Evolutionary conservation across 2,888 invertebrate genomes (phyloP).

Genomic region (Corythucha ciliata): DNA sequence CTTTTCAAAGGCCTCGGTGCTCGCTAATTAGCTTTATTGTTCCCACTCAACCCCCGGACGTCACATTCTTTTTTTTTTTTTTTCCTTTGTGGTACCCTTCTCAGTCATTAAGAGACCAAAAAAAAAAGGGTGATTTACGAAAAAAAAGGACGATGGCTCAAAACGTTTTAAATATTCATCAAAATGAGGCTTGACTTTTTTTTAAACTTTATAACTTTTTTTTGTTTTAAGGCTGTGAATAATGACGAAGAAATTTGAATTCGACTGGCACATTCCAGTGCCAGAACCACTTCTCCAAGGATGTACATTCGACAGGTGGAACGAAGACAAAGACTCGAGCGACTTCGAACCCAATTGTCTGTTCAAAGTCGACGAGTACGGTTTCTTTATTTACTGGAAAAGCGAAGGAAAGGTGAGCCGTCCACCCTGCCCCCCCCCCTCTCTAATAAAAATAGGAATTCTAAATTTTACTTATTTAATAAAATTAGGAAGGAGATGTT

Average conservation of each 20-base stretch:
- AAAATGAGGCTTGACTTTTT: too few species aligned
- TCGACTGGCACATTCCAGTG: conserved; percentile 94
- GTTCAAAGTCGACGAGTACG: conserved; percentile 94
- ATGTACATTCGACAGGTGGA: conserved; percentile 92
- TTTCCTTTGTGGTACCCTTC: too few species aligned
- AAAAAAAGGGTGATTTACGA: too few species aligned
- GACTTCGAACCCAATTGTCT: conserved; percentile 78
- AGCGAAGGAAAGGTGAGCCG: conserved; percentile 80
- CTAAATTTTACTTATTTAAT: background rate
- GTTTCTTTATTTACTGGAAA: conserved; percentile 98
- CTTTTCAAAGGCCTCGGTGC: too few species aligned
- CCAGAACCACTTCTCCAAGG: conserved; percentile 79
- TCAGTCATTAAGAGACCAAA: too few species aligned
- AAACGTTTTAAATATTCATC: too few species aligned
- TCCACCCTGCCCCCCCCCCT: background rate
- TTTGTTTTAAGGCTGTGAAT: conserved; percentile 27
- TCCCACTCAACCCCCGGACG: too few species aligned
- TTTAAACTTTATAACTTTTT: too few species aligned
- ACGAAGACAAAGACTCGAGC: conserved; percentile 90
- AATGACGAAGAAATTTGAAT: conserved; percentile 98
- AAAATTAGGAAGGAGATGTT: conserved; percentile 86
- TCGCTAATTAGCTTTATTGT: too few species aligned
- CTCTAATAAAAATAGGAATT: background rate
- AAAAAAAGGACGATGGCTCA: too few species aligned
- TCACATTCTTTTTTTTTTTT: too few species aligned